Conservation (phyloP, 2,113 vertebrate species). For the Entelurus aequoreus region DNA sequence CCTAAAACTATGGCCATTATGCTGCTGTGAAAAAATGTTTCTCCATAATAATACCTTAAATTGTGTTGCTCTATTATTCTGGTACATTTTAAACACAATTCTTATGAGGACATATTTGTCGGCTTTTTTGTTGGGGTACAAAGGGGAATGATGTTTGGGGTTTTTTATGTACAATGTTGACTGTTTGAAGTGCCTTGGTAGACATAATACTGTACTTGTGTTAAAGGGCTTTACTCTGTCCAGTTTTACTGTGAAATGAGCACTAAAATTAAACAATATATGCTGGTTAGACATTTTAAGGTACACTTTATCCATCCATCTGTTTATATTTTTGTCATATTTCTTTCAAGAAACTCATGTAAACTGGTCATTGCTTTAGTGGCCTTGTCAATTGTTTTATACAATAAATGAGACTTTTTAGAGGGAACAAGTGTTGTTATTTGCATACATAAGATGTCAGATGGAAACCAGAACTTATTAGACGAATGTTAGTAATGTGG, state of each 20-base stretch:
- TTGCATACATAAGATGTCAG: neutral
- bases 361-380: too few relatives aligned
- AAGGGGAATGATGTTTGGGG: too few relatives aligned
- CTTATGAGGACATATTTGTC: too few relatives aligned
- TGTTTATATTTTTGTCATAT: slow-evolving; percentile 4
- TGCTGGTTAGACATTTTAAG: neutral
- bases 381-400: neutral
- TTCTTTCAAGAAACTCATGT: too few relatives aligned
- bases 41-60: neutral
- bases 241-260: slow-evolving; percentile 5
- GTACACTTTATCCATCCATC: neutral
- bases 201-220: neutral
- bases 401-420: neutral
- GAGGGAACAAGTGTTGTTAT: neutral
- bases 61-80: too few relatives aligned
- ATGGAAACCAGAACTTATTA: neutral
- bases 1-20: neutral
- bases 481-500: neutral
- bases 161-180: neutral
- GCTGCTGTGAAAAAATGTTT: neutral
- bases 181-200: slow-evolving; percentile 12
- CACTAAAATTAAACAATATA: slow-evolving; percentile 16
- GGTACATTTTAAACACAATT: too few relatives aligned
- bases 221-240: slow-evolving; percentile 9
- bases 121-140: too few relatives aligned